Evolutionary conservation across 2,113 vertebrate genomes (phyloP).

Genomic region (Forbesichthys papilliferus): DNA sequence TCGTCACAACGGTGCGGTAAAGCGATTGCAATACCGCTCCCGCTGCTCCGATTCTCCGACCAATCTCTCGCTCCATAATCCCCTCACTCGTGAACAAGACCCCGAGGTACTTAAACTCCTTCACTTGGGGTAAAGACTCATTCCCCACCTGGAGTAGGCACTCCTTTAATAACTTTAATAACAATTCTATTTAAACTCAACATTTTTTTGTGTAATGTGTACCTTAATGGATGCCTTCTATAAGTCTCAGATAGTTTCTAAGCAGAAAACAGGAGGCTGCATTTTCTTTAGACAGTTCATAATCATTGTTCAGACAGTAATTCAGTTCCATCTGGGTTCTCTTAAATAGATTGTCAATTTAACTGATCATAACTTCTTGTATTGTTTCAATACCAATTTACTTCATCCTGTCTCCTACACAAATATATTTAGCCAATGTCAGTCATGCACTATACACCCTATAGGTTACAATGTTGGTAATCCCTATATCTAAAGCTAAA

Average conservation of each 20-base stretch:
- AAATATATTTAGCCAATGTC: slow-evolving; percentile 18
- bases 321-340: slow-evolving; percentile 48
- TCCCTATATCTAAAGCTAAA: slow-evolving; percentile 6
- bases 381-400: slow-evolving; percentile 63
- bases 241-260: slow-evolving; percentile 15
- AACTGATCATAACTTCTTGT: slow-evolving; percentile 62
- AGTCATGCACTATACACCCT: background rate
- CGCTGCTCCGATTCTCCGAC: too few species aligned
- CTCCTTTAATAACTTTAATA: too few species aligned
- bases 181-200: background rate
- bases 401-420: slow-evolving; percentile 8
- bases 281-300: slow-evolving; percentile 32
- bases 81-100: too few species aligned
- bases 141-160: too few species aligned
- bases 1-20: too few species aligned
- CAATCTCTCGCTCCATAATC: too few species aligned
- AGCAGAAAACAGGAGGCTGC: slow-evolving; percentile 20
- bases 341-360: slow-evolving; percentile 61
- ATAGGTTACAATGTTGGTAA: slow-evolving; percentile 6
- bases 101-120: too few species aligned
- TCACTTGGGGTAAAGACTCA: too few species aligned
- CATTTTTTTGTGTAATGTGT: slow-evolving; percentile 5
- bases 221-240: slow-evolving; percentile 15
- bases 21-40: too few species aligned
- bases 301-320: slow-evolving; percentile 59